Base-by-base conservation (phyloP, 2,888 invertebrate genomes). In the Melanophora roralis region DNA sequence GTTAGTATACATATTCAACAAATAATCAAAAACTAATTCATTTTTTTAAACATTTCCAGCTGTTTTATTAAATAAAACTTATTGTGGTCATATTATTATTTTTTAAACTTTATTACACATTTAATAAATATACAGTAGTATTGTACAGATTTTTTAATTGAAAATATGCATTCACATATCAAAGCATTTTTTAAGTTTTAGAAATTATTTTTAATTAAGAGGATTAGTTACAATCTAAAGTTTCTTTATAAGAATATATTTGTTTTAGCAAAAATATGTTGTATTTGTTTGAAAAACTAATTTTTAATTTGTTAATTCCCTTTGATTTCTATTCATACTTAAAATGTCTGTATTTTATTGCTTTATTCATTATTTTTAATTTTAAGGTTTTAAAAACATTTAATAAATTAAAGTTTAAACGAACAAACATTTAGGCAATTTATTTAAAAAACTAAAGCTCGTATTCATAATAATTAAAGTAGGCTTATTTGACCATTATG, bases 231-330 rank as follows among this genome's bases (percentile, higher is more conserved):
- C 47, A 6, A 27, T 27, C 3, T 27, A 27, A 60, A 47, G 23
- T 21, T 43, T 49, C 21, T 14, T 45, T 55, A 32, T 55, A 62
- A 49, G 53, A 47, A 49, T 69, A 57, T 69, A 76, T 43, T 62
- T 57, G 38, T 69, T 71, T 51, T 77, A 77, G 76, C 76, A 77
- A 77, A 77, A 77, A 77, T 77, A 77, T 71, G 53, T 53, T n/a
- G 55, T 57, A 34, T 59, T 74, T 23, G 57, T 49, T 69, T 76
- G 9, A 36, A 47, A 40, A 57, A 34, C 23, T 51, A 40, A 49
- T 43, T 77, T 27, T 64, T 38, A 55, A 55, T 69, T 76, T 38
- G n/a, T 57, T 55, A 11, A 55, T 64, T 76, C 34, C 49, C 57
- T 51, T 74, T 11, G 40, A 65, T 27, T 34, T 53, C 34, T 64